phyloP scores from a whole-genome alignment of 2,888 invertebrate species.

The Hirtodrosophila confusa region DNA sequence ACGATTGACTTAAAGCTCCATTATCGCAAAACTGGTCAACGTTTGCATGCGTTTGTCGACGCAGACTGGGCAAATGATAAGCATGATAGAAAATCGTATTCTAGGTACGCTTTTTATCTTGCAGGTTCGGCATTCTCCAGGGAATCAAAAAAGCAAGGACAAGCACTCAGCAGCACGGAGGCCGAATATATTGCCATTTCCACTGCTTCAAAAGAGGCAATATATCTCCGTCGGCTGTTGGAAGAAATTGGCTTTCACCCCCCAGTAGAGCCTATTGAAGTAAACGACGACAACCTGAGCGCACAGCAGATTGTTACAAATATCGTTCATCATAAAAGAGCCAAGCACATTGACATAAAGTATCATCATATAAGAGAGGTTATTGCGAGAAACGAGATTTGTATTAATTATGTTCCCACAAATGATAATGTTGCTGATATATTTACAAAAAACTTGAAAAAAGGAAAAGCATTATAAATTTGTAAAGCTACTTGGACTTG shows the following conservation, averaged over 20 bases:
- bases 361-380: constrained; percentile 12
- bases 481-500: no score
- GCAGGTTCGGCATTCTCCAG: constrained; percentile 38
- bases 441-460: no score
- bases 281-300: background rate
- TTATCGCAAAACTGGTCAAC: constrained; percentile 3
- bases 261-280: no score
- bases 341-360: constrained; percentile 46
- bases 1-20: constrained; percentile 35
- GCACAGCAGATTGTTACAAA: constrained; percentile 7
- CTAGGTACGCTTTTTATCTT: constrained; percentile 5
- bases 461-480: no score
- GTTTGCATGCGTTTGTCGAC: constrained; percentile 5
- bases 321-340: constrained; percentile 12
- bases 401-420: constrained; percentile 1
- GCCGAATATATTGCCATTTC: no score
- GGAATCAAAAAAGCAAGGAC: constrained; percentile 39
- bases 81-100: no score
- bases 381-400: background rate
- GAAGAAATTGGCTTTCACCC: no score
- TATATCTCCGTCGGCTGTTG: no score
- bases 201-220: no score
- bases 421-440: constrained; percentile 3
- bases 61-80: constrained; percentile 11
- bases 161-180: constrained; percentile 23